Base-by-base conservation (phyloP, 2,888 invertebrate genomes). In the Drosophila seclusa region DNA sequence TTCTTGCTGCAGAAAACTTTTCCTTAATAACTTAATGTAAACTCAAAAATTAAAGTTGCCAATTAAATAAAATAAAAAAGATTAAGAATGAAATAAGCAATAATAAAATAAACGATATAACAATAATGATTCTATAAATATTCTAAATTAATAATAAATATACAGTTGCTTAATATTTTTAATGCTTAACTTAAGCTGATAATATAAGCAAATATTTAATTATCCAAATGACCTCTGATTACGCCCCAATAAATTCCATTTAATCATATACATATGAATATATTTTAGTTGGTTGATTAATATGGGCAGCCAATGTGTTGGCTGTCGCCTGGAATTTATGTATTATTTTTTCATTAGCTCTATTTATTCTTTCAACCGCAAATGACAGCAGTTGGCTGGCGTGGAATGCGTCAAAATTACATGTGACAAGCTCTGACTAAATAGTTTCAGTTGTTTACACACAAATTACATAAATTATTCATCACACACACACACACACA, bases 391-490 rank as follows among this genome's bases (percentile, higher is more conserved):
- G 73, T 32, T 69, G 68, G 63, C 45, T 54, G 57, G 13, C 62
- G 27, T 45, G 27, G 50, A 57, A 58, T 74, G 64, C 59, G 42
- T 81, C 59, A 69, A 67, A 78, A 73, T 82, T 68, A 59, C 55
- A 69, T 69, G 73, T 76, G 87, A 82, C 85, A 84, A 72, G 49
- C 63, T 78, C 65, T 68, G 68, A 83, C 75, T 73, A 75, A 83
- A 78, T 82, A 80, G 74, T 73, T 74, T 53, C 53, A 78, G 57
- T 74, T 62, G 48, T 64, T 66, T 57, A 64, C 69, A 61, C 63
- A 73, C 70, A 79, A 79, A 79, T 78, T 66, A 75, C 63, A 75
- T 79, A 48, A 79, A 79, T 69, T 79, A 77, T 77, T 62, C 65
- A 64, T n/a, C 55, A 48, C 38, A 59, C 27, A 16, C 38, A 48